Evolutionary conservation across 2,113 vertebrate species (phyloP), one percentile per base, ranked within the genome.

Genomic region (Muntiacus reevesi): DNA sequence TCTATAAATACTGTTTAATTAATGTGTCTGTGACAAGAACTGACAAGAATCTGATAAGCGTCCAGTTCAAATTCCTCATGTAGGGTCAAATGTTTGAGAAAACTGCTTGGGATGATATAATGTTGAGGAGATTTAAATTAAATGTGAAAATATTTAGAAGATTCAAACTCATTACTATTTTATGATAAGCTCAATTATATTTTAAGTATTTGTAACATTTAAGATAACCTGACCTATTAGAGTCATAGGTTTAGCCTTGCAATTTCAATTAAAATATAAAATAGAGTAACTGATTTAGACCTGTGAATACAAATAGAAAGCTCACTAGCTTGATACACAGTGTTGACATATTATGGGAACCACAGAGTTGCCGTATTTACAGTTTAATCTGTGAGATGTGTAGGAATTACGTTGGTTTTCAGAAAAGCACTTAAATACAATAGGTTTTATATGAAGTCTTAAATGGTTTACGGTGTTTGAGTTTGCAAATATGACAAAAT

Each of bases 241-340:
- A 76, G 30, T 54, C 21, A 83, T 12, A 84, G 40, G 3, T 50
- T 71, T 10, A 89, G 17, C n/a, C 33, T 79, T 96, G 9, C n/a
- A 83, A 86, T 88, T 59, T 12, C 43, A 95, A 85, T 79, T 87
- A 95, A 97, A 97, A 92, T 67, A 64, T 14, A 94, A 97, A 94
- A 45, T 7, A 62, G 17, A 93, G 17, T 64, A 89, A 84, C 2
- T 64, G 43, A 71, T 40, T 88, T 50, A 76, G n/a, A 92, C 5
- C 45, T 67, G 54, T 90, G 28, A 79, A 57, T 64, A 1, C 6
- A 76, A 81, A 27, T 6, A 87, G 59, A 83, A 92, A 50, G 50
- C 23, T 21, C 84, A 86, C 33, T 81, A 92, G 13, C 33, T 55
- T 50, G 85, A 86, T 36, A 40, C 36, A 25, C 16, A 67, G 1